Conservation (phyloP, 2,113 vertebrate species). For the Gorsachius goisagi region DNA sequence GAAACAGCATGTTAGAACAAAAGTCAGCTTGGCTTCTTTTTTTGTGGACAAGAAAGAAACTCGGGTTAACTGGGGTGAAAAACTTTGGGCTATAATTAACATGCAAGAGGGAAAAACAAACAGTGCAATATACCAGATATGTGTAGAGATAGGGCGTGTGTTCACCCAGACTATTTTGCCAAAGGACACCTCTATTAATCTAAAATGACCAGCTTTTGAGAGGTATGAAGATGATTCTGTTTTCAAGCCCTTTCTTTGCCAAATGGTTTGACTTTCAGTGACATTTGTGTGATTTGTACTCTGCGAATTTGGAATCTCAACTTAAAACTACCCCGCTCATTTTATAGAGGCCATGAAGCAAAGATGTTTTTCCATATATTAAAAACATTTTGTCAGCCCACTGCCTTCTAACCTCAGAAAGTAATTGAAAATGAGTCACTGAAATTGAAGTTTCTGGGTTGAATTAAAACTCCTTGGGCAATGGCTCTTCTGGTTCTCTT, state of each 20-base stretch:
- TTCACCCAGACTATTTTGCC: background rate
- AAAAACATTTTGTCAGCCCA: background rate
- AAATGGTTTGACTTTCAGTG: background rate
- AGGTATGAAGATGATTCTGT: background rate
- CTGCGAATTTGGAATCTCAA: background rate
- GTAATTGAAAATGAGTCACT: background rate
- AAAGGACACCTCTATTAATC: background rate
- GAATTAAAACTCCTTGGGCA: conserved; percentile 3
- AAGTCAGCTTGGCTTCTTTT: background rate
- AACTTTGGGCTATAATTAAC: background rate
- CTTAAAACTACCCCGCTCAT: background rate
- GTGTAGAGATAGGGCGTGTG: background rate
- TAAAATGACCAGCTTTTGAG: background rate
- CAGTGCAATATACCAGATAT: background rate
- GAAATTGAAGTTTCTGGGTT: background rate
- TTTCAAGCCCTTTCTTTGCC: background rate
- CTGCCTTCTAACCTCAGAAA: background rate
- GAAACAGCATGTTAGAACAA: background rate
- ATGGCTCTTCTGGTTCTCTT: background rate
- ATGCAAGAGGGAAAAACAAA: background rate
- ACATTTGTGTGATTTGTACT: background rate
- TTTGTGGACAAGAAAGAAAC: background rate
- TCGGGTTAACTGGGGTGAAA: background rate
- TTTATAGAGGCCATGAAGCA: background rate
- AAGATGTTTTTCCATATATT: background rate